Percentiles rank a stretch among this genome's conserved stretches.
These are phyloP conservation scores for Pangasianodon gigas DNA, from an alignment of 2,113 vertebrate genomes.

Conservation along the genomic window DNA sequence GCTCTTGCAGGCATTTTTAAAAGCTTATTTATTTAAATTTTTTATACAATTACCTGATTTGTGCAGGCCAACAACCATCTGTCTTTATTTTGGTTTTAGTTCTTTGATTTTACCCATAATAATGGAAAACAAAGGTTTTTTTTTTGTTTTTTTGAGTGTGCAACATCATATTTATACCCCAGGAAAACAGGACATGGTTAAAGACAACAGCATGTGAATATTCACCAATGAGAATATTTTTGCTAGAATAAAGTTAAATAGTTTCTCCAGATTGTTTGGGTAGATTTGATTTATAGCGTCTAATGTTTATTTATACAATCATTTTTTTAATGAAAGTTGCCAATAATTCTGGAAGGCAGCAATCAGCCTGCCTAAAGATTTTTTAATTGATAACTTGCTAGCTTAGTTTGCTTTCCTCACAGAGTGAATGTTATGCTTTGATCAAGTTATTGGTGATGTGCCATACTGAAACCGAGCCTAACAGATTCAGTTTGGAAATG, in stretches of 20 bases:
- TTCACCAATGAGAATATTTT: background rate
- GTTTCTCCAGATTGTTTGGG: background rate
- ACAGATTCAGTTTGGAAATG: slow-evolving; percentile 2
- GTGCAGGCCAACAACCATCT: too few relatives aligned
- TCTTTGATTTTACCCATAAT: background rate
- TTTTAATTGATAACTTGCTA: background rate
- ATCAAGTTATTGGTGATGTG: slow-evolving; percentile 17
- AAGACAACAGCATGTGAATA: background rate
- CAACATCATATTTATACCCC: background rate
- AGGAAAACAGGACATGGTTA: background rate
- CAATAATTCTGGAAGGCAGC: background rate
- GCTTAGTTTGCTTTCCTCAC: background rate
- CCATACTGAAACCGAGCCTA: slow-evolving; percentile 2
- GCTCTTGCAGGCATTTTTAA: too few relatives aligned
- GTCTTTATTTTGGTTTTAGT: too few relatives aligned
- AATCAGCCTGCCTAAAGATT: background rate
- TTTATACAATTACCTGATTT: too few relatives aligned
- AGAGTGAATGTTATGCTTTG: slow-evolving; percentile 6
- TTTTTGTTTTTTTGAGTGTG: background rate
- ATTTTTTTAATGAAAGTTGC: background rate
- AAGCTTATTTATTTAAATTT: too few relatives aligned
- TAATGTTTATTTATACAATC: background rate
- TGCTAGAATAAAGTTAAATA: background rate
- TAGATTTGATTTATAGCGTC: background rate
- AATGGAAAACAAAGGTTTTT: background rate